Evolutionary conservation across 2,888 invertebrate species (phyloP).

Genomic region (Erynnis tages): DNA sequence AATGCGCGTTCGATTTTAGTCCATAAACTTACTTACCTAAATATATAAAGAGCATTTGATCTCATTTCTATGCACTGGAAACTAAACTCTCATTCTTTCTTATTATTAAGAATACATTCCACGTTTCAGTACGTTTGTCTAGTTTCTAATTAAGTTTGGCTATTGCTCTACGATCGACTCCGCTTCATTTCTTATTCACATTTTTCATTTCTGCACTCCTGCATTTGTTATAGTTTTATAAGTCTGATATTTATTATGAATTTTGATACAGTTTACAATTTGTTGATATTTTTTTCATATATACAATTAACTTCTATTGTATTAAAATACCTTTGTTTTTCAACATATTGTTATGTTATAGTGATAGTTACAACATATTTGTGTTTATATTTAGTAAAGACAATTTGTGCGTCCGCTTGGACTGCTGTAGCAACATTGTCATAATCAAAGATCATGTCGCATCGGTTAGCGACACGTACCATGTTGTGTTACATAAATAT

Average conservation of each 20-base stretch:
- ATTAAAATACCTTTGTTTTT: slow-evolving; percentile 10
- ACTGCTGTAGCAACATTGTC: neutral
- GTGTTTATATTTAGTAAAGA: no score
- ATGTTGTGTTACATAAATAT: neutral
- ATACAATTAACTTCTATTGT: slow-evolving; percentile 11
- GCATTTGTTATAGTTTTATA: slow-evolving; percentile 4
- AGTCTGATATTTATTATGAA: slow-evolving; percentile 12
- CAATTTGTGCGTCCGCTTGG: neutral
- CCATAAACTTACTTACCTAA: slow-evolving; percentile 12
- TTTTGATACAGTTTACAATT: slow-evolving; percentile 13
- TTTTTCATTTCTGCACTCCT: neutral
- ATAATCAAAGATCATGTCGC: no score
- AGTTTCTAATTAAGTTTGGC: slow-evolving; percentile 20
- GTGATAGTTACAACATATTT: no score
- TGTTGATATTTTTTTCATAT: slow-evolving; percentile 1
- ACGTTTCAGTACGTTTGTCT: slow-evolving; percentile 35
- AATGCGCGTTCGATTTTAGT: slow-evolving; percentile 7
- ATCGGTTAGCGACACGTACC: no score
- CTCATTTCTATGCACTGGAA: slow-evolving; percentile 42
- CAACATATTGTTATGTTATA: no score
- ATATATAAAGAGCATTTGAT: slow-evolving; percentile 19
- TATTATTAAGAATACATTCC: slow-evolving; percentile 48
- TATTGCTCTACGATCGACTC: neutral
- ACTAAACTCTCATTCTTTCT: slow-evolving; percentile 33
- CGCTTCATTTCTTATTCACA: neutral